These are phyloP conservation scores for Erythrocebus patas DNA, from an alignment of 2,113 vertebrate genomes.

Conservation along the genomic window DNA sequence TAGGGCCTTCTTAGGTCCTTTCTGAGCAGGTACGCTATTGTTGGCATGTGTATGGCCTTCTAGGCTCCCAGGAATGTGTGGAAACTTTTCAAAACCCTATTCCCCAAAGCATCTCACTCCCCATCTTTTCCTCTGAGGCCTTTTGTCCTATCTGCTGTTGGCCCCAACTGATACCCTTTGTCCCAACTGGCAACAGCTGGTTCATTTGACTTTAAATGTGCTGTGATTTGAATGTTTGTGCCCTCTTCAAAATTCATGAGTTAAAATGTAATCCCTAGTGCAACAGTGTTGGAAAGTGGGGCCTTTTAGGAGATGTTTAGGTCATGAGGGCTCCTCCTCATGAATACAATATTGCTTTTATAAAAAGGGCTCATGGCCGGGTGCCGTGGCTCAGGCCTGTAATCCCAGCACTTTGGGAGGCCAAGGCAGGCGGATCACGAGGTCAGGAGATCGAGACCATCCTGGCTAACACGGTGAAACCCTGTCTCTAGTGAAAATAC, in stretches of 20 bases:
- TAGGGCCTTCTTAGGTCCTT: neutral
- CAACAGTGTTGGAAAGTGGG: neutral
- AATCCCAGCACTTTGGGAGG: no score
- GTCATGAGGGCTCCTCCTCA: neutral
- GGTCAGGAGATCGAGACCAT: no score
- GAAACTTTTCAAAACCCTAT: slow-evolving; percentile 27
- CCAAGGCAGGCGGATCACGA: no score
- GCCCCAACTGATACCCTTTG: neutral
- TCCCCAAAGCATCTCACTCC: neutral
- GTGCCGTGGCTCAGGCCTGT: no score
- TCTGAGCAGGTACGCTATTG: neutral
- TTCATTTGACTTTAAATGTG: neutral
- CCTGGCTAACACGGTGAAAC: no score
- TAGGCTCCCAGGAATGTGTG: neutral
- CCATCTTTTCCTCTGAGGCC: neutral
- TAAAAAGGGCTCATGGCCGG: neutral
- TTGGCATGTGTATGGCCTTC: neutral
- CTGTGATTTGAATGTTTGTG: neutral
- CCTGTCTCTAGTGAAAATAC: no score
- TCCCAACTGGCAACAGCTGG: neutral
- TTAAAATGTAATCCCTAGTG: neutral
- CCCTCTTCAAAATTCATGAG: neutral
- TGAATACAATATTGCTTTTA: neutral
- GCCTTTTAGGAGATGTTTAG: neutral
- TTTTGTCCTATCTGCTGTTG: neutral